Evolutionary conservation across 1,140 invertebrate species (phyloP), one percentile per base, ranked within the genome.

Genomic region (Myzus persicae): DNA sequence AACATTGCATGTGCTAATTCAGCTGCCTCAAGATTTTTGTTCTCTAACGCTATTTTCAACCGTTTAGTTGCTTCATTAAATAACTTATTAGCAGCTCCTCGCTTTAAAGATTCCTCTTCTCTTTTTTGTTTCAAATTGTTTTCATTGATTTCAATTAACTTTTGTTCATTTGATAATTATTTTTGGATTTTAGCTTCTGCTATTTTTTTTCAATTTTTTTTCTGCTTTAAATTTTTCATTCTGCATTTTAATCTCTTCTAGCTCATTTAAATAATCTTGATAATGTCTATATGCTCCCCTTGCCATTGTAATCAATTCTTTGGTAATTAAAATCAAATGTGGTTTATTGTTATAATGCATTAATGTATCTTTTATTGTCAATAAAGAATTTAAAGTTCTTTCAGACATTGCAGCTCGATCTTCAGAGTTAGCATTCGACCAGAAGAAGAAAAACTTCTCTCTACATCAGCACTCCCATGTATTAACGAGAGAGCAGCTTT

Each of bases 251-350:
- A 67, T 76, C 9, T 76, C n/a, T 76, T 76, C 31, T 36, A 14
- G 67, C 31, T 76, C 67, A 76, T n/a, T n/a, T 36, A 76, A 76
- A 76, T 36, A 76, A 59, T 59, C 54, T 59, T 59, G 54, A 59
- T 59, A 59, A 59, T 59, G 54, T 59, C 54, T 59, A 26, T 76
- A 76, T n/a, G 67, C 67, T 14, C 31, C 67, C n/a, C 67, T 76
- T 76, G 31, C 67, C n/a, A 76, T 36, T 76, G 31, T 76, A 76
- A 76, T 76, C n/a, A 76, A 76, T 76, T 76, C 67, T n/a, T 76
- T 76, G n/a, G 67, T n/a, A n/a, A 76, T 76, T 76, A 76, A 76
- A n/a, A 76, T 36, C 67, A 76, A 76, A 76, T 76, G 67, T 76
- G 67, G 67, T 31, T 76, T 76, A 76, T 76, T n/a, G 67, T 76